These are phyloP conservation scores for Parotia lawesii DNA, from an alignment of 2,113 vertebrate species.

Conservation along the genomic window DNA sequence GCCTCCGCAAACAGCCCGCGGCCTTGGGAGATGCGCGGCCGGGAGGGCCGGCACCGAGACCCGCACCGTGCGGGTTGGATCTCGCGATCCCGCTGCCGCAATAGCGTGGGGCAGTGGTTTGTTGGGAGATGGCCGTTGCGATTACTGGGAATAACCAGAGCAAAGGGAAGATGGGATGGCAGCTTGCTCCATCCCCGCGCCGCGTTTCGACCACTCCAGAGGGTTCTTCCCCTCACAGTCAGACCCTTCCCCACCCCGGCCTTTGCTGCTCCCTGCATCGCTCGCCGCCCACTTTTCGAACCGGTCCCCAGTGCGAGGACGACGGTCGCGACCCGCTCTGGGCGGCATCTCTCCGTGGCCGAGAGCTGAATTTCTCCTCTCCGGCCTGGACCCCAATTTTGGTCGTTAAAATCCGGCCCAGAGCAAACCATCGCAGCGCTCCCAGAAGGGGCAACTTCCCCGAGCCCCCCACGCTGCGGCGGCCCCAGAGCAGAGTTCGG, in stretches of 20 bases:
- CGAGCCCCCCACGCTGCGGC: neutral
- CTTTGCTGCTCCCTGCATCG: neutral
- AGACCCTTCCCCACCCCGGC: neutral
- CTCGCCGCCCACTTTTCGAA: neutral
- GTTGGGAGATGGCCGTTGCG: accelerated
- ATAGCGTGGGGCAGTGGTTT: accelerated
- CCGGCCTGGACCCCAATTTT: neutral
- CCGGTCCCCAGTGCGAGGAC: neutral
- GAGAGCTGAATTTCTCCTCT: neutral
- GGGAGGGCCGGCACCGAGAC: neutral
- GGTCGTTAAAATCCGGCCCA: neutral
- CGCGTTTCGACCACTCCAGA: neutral
- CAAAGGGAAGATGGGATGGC: neutral
- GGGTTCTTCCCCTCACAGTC: neutral
- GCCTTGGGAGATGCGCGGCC: neutral
- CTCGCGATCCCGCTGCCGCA: neutral
- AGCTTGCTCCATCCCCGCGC: neutral
- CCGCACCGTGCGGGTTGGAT: neutral
- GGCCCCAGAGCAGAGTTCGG: neutral
- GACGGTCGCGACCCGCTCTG: neutral
- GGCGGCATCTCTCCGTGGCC: neutral
- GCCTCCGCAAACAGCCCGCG: neutral
- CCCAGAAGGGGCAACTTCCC: neutral
- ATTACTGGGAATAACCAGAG: neutral
- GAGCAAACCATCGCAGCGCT: neutral